Evolutionary conservation across 2,113 vertebrate genomes (phyloP).

Genomic region (Boleophthalmus pectinirostris): DNA sequence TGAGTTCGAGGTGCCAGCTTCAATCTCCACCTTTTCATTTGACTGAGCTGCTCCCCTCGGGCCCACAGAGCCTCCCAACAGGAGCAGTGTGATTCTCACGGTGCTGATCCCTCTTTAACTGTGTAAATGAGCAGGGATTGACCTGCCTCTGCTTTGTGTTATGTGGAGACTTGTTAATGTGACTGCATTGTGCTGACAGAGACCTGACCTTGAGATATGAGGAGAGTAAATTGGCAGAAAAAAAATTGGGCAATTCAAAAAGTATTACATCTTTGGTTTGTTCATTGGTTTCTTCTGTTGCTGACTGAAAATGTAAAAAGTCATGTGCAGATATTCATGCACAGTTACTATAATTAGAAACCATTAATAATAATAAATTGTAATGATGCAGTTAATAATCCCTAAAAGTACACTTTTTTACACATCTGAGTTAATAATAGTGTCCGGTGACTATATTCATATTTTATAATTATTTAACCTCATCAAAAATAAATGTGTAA

Average conservation of each 20-base stretch:
- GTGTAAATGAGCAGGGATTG: conserved; percentile 63
- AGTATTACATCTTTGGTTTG: background rate
- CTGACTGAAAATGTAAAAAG: no score
- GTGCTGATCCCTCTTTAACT: conserved; percentile 41
- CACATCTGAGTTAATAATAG: no score
- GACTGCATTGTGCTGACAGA: conserved; percentile 51
- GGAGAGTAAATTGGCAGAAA: background rate
- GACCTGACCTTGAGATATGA: background rate
- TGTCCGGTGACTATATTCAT: no score
- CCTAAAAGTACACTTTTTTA: no score
- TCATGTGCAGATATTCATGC: no score
- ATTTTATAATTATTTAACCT: no score
- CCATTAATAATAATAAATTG: no score
- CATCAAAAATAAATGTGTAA: no score
- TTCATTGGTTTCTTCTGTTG: no score
- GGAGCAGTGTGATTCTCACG: conserved; percentile 19
- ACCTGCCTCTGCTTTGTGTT: conserved; percentile 72
- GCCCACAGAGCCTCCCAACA: background rate
- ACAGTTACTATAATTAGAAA: no score
- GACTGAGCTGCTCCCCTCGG: conserved; percentile 54
- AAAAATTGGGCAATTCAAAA: background rate
- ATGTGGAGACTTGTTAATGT: conserved; percentile 80
- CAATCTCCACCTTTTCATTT: conserved; percentile 66
- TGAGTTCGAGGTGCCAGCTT: conserved; percentile 84
- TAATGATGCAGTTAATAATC: no score